phyloP scores from a whole-genome alignment of 1,140 invertebrate genomes.

The Lethrus apterus region DNA sequence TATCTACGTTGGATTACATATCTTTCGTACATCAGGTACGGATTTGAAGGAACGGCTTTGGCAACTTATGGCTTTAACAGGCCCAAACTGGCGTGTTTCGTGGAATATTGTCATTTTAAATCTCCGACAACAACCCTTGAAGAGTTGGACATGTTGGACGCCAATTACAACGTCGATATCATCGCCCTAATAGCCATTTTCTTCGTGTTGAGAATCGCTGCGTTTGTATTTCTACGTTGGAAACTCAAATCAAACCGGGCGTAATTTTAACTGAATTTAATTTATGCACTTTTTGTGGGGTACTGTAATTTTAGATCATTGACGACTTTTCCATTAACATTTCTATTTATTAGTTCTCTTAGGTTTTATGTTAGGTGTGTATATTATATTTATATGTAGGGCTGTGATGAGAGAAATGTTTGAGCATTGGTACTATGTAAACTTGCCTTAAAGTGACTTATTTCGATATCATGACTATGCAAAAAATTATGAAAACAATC shows the following conservation, averaged over 20 bases:
- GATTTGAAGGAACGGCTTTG: conserved; percentile 90
- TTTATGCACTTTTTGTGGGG: too few relatives aligned
- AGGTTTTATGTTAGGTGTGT: too few relatives aligned
- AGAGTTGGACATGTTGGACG: conserved; percentile 75
- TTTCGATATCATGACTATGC: too few relatives aligned
- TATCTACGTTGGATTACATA: conserved; percentile 95
- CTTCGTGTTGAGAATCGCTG: conserved; percentile 74
- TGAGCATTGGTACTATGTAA: too few relatives aligned
- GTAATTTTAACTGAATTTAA: conserved; percentile 48
- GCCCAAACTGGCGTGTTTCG: conserved; percentile 67
- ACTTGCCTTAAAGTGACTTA: too few relatives aligned
- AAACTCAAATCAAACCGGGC: conserved; percentile 64
- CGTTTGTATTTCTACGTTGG: conserved; percentile 88
- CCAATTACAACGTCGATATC: conserved; percentile 70
- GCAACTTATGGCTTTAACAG: conserved; percentile 86
- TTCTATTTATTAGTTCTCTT: too few relatives aligned
- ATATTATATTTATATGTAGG: too few relatives aligned
- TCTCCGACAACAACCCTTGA: conserved; percentile 83
- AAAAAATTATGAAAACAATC: too few relatives aligned
- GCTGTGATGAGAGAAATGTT: too few relatives aligned
- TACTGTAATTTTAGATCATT: too few relatives aligned
- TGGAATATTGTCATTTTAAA: conserved; percentile 84
- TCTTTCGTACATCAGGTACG: conserved; percentile 90
- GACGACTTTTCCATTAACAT: too few relatives aligned
- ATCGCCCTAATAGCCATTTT: conserved; percentile 83